Base-by-base conservation (phyloP, 2,888 invertebrate species). In the Chrysolina oricalcia region DNA sequence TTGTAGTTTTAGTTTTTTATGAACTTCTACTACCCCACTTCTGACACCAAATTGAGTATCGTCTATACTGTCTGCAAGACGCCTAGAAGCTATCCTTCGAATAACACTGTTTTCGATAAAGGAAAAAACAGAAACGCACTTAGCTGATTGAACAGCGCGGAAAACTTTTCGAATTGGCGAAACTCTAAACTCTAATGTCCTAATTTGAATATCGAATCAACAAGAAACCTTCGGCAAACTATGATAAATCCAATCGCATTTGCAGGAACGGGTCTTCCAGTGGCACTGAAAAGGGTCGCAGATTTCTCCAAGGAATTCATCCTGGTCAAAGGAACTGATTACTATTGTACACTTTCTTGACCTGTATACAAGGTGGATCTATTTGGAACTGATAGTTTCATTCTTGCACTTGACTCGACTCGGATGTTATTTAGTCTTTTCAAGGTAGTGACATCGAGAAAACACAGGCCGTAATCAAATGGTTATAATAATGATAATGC, bases 151-250 rank as follows among this genome's bases (percentile, higher is more conserved):
- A 65, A 66, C 56, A 27, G n/a, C 59, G 43, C 43, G 13, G 53
- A 41, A 65, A 65, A 56, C 11, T 65, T 46, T 23, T 43, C 35
- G 65, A 59, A 48, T 23, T 59, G 27, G 65, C 41, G 53, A 17
- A 56, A 53, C 43, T 65, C 65, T 65, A 41, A 74, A 66, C 66
- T 71, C 40, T 63, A 74, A 67, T 68, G 40, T 64, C 71, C 74
- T 64, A 23, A 71, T 75, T 71, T 75, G 69, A 75, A 75, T 75
- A 68, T 72, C 62, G 72, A 56, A 72, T 69, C 68, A 65, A 72
- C 72, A 73, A 69, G 43, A 46, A 64, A 63, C 46, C 68, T 64
- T 63, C 67, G 50, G 35, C 65, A 17, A 17, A 63, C 56, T 68
- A 71, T 63, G 68, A 75, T 75, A 64, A 75, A 72, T 72, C 68